Evolutionary conservation across 2,888 invertebrate genomes (phyloP), one percentile per base, ranked within the genome.

Genomic region (Automeris io): DNA sequence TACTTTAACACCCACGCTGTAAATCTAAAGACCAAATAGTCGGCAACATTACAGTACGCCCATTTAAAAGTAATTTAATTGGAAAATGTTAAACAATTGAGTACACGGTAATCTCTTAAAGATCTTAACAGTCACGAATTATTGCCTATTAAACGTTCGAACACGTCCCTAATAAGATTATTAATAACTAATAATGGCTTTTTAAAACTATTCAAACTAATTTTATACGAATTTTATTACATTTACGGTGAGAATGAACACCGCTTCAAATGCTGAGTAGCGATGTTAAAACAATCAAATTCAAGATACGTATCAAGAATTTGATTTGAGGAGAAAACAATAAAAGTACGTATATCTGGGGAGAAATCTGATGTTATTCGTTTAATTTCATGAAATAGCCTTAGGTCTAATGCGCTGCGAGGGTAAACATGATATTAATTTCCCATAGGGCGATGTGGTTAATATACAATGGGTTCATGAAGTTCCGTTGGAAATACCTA

Each of bases 1-100:
- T 69, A 63, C 66, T 60, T 51, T 49, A 45, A 69, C 76, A 57
- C 81, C 80, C 71, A 80, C 80, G 66, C 70, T 36, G 39, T 25
- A 40, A 36, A 39, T 35, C 39, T 19, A n/a, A 18, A 8, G 19
- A 12, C 9, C 2, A 11, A 32, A 37, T 22, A 16, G n/a, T 26
- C 26, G 29, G 23, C 26, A 5, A 11, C 34, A 18, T 8, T 12
- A 50, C 51, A 48, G 49, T 35, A 47, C 47, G 39, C 51, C 38
- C 34, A 42, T 64, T 59, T 57, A 62, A 12, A 60, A 34, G 51
- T 19, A 40, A 41, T 64, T 59, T 61, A 57, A 65, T 64, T 59
- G 47, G 46, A 37, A 47, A 51, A 52, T 47, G 55, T 60, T 58
- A 57, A 51, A 56, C 53, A 57, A 58, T 52, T 49, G 45, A 50